Evolutionary conservation across 2,113 vertebrate species (phyloP).

Genomic region (Junco hyemalis): DNA sequence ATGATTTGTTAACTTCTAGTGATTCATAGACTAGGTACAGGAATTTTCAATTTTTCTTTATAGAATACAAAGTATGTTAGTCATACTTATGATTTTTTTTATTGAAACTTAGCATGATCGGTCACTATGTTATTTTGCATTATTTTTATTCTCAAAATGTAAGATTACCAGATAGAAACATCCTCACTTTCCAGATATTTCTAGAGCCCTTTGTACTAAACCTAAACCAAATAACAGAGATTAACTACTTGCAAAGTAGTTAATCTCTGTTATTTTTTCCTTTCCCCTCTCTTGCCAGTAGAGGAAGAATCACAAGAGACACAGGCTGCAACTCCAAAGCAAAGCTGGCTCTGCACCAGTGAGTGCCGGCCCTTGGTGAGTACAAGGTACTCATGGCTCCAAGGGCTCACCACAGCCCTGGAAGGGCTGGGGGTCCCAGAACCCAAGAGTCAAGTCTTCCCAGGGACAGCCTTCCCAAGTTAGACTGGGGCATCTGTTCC

Average conservation of each 20-base stretch:
- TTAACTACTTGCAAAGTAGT: neutral
- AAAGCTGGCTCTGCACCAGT: accelerated
- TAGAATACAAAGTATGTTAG: neutral
- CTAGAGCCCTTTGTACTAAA: neutral
- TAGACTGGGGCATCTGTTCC: neutral
- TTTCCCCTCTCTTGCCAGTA: neutral
- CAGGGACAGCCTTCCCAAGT: accelerated
- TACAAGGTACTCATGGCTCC: accelerated
- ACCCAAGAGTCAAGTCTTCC: neutral
- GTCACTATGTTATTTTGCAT: neutral
- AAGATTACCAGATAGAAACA: neutral
- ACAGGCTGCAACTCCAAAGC: neutral
- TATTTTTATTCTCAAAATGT: neutral
- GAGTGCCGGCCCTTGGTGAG: accelerated
- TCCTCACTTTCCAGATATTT: neutral
- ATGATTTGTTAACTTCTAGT: neutral
- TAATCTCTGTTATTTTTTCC: neutral
- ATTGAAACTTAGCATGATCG: neutral
- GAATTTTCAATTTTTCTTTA: neutral
- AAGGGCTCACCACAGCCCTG: neutral
- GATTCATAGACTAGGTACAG: neutral
- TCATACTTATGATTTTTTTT: neutral
- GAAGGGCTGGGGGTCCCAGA: neutral
- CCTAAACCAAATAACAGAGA: too few species aligned
- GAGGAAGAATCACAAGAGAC: neutral